A percentile compares a stretch with the other conserved stretches of the same genome.
Evolutionary conservation across 2,113 vertebrate species (phyloP).

Genomic region (Apteryx mantelli): DNA sequence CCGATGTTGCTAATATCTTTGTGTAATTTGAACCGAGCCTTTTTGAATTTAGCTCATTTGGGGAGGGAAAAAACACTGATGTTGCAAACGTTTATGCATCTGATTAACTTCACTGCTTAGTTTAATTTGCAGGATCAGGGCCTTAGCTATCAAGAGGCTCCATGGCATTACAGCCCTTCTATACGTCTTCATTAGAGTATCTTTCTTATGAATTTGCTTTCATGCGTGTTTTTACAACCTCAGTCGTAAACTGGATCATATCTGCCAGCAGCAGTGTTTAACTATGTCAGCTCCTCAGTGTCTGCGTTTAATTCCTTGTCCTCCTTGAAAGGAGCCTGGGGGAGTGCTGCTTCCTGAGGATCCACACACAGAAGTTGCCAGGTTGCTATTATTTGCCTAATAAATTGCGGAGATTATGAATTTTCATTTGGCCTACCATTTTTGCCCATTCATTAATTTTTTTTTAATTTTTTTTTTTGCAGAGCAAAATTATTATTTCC

Average conservation of each 20-base stretch:
- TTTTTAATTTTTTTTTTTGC: neutral
- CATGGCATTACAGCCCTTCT: slow-evolving; percentile 59
- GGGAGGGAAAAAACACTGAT: slow-evolving; percentile 52
- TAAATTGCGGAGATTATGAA: neutral
- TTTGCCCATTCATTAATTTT: neutral
- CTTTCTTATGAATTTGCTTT: slow-evolving; percentile 59
- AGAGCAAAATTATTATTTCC: neutral
- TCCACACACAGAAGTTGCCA: neutral
- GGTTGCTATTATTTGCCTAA: neutral
- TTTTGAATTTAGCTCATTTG: slow-evolving; percentile 65
- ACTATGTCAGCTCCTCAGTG: slow-evolving; percentile 53
- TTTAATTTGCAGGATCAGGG: slow-evolving; percentile 73
- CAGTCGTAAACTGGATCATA: slow-evolving; percentile 41
- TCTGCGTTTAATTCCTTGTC: slow-evolving; percentile 47
- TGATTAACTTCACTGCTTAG: slow-evolving; percentile 61
- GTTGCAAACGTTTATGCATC: slow-evolving; percentile 69
- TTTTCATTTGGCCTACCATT: neutral
- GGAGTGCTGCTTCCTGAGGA: slow-evolving; percentile 23
- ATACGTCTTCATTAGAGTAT: slow-evolving; percentile 69
- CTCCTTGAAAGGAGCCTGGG: neutral
- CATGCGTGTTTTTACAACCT: slow-evolving; percentile 41
- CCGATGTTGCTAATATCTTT: slow-evolving; percentile 43
- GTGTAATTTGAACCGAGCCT: slow-evolving; percentile 66
- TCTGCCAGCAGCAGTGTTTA: slow-evolving; percentile 61
- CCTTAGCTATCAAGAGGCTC: slow-evolving; percentile 69